Evolutionary conservation across 2,797 vertebrate species (phyloP).

Genomic region (Todus mexicanus): DNA sequence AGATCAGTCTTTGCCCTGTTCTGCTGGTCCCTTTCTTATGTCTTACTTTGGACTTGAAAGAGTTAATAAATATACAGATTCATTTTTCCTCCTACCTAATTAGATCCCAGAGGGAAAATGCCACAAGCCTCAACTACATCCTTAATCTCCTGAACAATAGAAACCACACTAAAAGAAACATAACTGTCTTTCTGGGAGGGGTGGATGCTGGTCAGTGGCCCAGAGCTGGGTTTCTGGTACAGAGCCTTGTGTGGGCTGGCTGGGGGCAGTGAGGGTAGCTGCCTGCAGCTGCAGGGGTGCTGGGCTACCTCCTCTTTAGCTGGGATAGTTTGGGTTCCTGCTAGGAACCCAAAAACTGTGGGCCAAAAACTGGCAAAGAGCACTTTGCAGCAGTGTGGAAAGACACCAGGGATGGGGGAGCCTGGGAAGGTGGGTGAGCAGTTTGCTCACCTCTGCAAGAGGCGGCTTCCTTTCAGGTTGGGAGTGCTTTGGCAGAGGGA

Average conservation of each 20-base stretch:
- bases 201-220: not conserved
- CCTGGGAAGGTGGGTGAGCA: not conserved
- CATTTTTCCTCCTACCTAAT: not conserved
- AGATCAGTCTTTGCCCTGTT: not conserved
- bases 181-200: not conserved
- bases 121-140: not conserved
- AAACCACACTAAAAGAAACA: not conserved
- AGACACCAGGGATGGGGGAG: not conserved
- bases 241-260: rapidly evolving
- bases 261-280: rapidly evolving
- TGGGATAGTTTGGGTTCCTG: not conserved
- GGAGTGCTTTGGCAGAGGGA: not conserved
- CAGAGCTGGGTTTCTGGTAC: not conserved
- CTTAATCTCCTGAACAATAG: constrained; percentile 18
- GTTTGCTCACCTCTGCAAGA: not conserved
- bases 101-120: not conserved
- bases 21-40: not conserved
- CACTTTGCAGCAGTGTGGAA: not conserved
- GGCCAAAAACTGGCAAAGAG: not conserved
- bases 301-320: not conserved
- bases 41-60: not conserved
- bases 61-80: not conserved
- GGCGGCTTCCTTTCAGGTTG: not conserved
- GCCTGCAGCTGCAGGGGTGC: rapidly evolving
- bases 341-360: not conserved